phyloP scores from a whole-genome alignment of 2,113 vertebrate species.

The Notiomystis cincta region DNA sequence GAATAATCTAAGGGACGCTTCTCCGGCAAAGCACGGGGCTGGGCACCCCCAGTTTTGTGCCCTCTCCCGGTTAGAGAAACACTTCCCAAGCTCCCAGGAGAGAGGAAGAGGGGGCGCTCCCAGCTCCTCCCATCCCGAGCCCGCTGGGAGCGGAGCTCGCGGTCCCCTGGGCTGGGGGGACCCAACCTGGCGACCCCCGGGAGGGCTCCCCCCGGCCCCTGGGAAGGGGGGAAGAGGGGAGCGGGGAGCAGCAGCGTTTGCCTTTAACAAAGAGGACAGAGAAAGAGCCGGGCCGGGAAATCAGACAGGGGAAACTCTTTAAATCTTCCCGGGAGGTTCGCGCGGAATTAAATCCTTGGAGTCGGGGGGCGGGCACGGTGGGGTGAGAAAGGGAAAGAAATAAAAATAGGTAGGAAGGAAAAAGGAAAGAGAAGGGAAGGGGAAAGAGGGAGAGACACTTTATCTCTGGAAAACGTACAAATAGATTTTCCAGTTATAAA shows the following conservation, averaged over 20 bases:
- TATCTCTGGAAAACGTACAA: conserved; percentile 36
- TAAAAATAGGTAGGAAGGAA: not conserved
- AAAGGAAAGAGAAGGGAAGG: not conserved
- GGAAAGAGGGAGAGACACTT: not conserved
- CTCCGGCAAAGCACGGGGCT: not conserved
- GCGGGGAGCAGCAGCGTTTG: not conserved
- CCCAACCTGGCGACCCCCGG: not conserved
- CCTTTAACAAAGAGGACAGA: conserved; percentile 17
- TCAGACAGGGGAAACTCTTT: conserved; percentile 28
- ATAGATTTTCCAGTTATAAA: conserved; percentile 53
- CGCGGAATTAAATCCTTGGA: conserved; percentile 1
- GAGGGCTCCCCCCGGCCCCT: not conserved
- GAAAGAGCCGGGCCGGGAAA: not conserved
- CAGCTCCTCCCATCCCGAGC: not conserved
- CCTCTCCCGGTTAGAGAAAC: not conserved
- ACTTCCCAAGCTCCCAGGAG: not conserved
- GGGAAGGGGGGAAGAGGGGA: not conserved
- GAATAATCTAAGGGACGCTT: not conserved
- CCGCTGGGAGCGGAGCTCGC: not conserved
- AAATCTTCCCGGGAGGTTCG: conserved; percentile 44
- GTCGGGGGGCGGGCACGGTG: not conserved
- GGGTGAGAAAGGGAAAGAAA: not conserved
- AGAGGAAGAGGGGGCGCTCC: no score
- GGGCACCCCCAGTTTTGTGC: not conserved
- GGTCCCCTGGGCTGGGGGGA: not conserved